These are phyloP conservation scores for Drosophila cognata DNA, from an alignment of 2,888 invertebrate species.

Conservation along the genomic window DNA sequence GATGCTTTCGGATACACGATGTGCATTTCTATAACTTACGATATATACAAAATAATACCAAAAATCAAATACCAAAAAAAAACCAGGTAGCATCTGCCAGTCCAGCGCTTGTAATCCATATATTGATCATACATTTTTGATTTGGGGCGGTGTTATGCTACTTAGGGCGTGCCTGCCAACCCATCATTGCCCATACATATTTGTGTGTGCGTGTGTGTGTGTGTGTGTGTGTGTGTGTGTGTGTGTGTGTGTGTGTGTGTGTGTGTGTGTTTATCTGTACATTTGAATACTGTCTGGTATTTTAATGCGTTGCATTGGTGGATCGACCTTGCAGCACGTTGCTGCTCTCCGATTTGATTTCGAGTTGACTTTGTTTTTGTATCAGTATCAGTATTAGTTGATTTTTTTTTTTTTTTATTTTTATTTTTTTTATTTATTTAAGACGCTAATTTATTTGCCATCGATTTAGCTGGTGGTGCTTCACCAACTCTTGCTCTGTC, in stretches of 20 bases:
- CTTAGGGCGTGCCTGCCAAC: constrained; percentile 35
- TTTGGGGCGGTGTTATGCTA: background rate
- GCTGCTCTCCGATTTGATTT: constrained; percentile 36
- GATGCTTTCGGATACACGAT: constrained; percentile 27
- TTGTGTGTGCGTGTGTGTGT: background rate
- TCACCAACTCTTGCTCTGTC: constrained; percentile 27
- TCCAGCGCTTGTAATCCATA: constrained; percentile 34
- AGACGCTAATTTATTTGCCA: constrained; percentile 76
- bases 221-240: background rate
- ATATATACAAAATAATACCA: constrained; percentile 23
- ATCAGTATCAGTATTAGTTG: constrained; percentile 15
- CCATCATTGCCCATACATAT: constrained; percentile 9
- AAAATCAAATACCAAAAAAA: background rate
- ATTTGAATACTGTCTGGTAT: constrained; percentile 68
- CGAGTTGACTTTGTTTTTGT: constrained; percentile 26
- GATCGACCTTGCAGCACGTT: constrained; percentile 58
- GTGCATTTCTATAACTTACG: constrained; percentile 12
- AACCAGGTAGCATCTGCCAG: constrained; percentile 27
- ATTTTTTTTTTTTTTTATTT: constrained; percentile 11
- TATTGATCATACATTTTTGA: constrained; percentile 43
- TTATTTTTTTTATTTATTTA: constrained; percentile 37
- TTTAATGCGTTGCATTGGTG: constrained; percentile 70
- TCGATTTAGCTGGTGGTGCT: constrained; percentile 49
- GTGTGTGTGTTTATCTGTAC: constrained; percentile 29
- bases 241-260: background rate